A percentile compares a stretch with the other conserved stretches of the same genome.
These are phyloP conservation scores for Drosophila rhopaloa DNA, from an alignment of 1,140 invertebrate genomes.

Conservation along the genomic window DNA sequence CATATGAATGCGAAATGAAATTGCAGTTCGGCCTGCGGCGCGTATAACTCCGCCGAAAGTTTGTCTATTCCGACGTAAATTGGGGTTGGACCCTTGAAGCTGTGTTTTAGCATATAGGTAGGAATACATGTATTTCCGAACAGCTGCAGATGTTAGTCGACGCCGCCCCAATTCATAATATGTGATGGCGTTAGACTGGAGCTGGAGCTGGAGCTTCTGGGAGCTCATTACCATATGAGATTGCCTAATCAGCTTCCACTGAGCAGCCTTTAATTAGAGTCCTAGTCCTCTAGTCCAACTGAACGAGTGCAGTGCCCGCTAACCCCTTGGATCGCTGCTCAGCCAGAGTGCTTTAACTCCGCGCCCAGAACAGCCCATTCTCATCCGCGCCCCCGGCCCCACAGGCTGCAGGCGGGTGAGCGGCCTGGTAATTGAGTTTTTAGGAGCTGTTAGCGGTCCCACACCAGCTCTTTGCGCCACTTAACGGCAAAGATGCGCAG, in stretches of 20 bases:
- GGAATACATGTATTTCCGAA: neutral
- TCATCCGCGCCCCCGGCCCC: no score
- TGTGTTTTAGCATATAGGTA: neutral
- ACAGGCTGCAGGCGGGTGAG: conserved; percentile 29
- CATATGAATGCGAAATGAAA: conserved; percentile 71
- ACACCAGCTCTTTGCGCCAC: conserved; percentile 70
- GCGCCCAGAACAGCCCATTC: neutral
- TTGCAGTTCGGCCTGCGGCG: conserved; percentile 48
- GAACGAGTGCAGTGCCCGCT: neutral
- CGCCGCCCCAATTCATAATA: conserved; percentile 2
- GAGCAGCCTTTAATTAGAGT: conserved; percentile 23
- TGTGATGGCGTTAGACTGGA: neutral
- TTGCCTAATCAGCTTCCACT: conserved; percentile 29
- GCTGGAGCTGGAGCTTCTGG: neutral
- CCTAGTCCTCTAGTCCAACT: neutral
- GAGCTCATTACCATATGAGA: conserved; percentile 22
- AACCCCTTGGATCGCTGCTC: conserved; percentile 6
- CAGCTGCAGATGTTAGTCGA: conserved; percentile 6
- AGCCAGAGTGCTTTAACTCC: conserved; percentile 3
- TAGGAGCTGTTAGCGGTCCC: conserved; percentile 76
- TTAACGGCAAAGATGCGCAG: conserved; percentile 66
- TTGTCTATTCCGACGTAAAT: conserved; percentile 35
- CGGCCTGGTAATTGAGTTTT: conserved; percentile 77
- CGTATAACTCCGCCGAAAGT: conserved; percentile 53
- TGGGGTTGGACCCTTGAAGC: conserved; percentile 10